Evolutionary conservation across 2,888 invertebrate genomes (phyloP), one percentile per base, ranked within the genome.

Genomic region (Hemistola chrysoprasaria): DNA sequence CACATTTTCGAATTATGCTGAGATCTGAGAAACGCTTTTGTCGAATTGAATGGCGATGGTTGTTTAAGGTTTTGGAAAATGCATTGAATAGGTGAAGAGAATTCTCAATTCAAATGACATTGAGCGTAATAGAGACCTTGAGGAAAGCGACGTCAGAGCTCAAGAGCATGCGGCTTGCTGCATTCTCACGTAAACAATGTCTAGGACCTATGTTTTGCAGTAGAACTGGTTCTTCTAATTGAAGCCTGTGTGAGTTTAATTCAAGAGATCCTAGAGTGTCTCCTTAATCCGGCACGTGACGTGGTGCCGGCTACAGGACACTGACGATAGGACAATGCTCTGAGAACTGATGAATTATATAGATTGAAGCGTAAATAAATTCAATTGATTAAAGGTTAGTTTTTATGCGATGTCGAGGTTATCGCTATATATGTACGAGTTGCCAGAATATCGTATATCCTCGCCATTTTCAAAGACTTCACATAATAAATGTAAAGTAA

Each of bases 121-220:
- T 68, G 70, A 72, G 56, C 65, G 68, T 66, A 69, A 52, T 59
- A 36, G 51, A 71, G 73, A 65, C 79, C 76, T 82, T 77, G 81
- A 62, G 35, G 59, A 44, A 8, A 20, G 35, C 46, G 30, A 62
- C 67, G 70, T 69, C 71, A 68, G 52, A 42, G 52, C 51, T 41
- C 47, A 57, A 68, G 52, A 42, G 52, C 51, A 41, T 48, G 58
- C 46, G 16, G 16, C 57, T 41, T 60, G 59, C 65, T 64, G 59
- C 66, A 65, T 71, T 71, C 70, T 64, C 74, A 73, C 75, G 79
- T 77, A 75, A 78, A 78, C 80, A 77, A 72, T 69, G 71, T 68
- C 59, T 56, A 40, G 50, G 36, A 50, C 43, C 50, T 56, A 55
- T 56, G 56, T 58, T 56, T 47, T 35, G 50, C 55, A 57, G 53